Conservation (phyloP, 2,888 invertebrate species). For the Dysmachus trigonus region DNA sequence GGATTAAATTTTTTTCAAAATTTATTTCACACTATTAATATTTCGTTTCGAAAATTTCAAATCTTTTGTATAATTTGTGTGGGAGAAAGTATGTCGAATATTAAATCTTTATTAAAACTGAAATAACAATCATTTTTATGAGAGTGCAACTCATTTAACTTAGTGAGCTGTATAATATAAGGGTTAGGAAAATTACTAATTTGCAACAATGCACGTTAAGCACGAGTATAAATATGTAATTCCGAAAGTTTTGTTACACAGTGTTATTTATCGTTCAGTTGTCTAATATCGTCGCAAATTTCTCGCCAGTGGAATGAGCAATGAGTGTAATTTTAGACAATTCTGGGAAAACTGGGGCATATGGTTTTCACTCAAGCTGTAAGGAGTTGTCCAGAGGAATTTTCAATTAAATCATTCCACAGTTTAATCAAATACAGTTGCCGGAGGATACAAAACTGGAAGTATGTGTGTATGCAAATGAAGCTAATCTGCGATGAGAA, state of each 20-base stretch:
- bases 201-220: neutral
- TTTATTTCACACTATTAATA: no score
- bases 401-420: neutral
- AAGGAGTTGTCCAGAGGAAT: neutral
- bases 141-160: no score
- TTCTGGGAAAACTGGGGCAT: neutral
- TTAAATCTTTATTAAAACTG: no score
- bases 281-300: neutral
- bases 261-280: neutral
- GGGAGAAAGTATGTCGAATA: no score
- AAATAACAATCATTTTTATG: no score
- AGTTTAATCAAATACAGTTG: neutral
- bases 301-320: neutral
- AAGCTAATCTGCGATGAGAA: neutral
- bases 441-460: neutral
- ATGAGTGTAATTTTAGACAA: neutral
- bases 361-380: neutral
- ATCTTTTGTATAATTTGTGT: no score
- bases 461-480: neutral
- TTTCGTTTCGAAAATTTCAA: no score
- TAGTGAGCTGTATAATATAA: no score
- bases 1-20: no score
- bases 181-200: no score
- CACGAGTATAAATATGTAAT: neutral
- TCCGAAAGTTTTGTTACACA: neutral